Percentiles rank a stretch among this genome's conserved stretches.
phyloP scores from a whole-genome alignment of 2,113 vertebrate genomes.

The Poecilia latipinna region DNA sequence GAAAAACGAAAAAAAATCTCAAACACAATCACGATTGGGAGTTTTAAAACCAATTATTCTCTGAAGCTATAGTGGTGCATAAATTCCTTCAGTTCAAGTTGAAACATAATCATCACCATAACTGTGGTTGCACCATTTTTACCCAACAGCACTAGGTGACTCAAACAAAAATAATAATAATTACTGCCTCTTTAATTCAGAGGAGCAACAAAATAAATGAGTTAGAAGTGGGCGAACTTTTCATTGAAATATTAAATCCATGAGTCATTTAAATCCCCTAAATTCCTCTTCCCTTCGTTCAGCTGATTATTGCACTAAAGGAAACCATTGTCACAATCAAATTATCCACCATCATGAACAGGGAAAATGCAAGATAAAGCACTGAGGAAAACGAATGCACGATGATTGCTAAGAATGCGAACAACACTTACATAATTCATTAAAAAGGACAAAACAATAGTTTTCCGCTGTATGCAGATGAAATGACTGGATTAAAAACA shows the following conservation, averaged over 20 bases:
- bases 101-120: conserved; percentile 44
- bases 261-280: conserved; percentile 27
- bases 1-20: conserved; percentile 17
- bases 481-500: conserved; percentile 63
- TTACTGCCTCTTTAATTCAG: conserved; percentile 21
- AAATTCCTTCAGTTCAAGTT: conserved; percentile 69
- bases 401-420: conserved; percentile 71
- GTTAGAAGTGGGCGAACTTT: conserved; percentile 26
- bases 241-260: conserved; percentile 43
- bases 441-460: conserved; percentile 69
- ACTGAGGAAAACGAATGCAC: conserved; percentile 65
- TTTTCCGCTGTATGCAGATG: conserved; percentile 53
- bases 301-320: conserved; percentile 94
- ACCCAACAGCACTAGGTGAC: conserved; percentile 21
- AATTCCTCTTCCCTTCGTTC: conserved; percentile 74
- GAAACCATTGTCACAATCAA: conserved; percentile 80
- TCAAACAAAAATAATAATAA: conserved; percentile 11
- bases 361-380: conserved; percentile 49
- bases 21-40: conserved; percentile 38
- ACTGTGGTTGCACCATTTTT: conserved; percentile 44
- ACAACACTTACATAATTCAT: conserved; percentile 57
- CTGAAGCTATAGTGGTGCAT: conserved; percentile 40
- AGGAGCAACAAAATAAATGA: conserved; percentile 37
- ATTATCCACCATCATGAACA: conserved; percentile 42
- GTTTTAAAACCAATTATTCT: conserved; percentile 30